These are phyloP conservation scores for Philotrypesis tridentata DNA, from an alignment of 1,140 invertebrate species.

Conservation along the genomic window DNA sequence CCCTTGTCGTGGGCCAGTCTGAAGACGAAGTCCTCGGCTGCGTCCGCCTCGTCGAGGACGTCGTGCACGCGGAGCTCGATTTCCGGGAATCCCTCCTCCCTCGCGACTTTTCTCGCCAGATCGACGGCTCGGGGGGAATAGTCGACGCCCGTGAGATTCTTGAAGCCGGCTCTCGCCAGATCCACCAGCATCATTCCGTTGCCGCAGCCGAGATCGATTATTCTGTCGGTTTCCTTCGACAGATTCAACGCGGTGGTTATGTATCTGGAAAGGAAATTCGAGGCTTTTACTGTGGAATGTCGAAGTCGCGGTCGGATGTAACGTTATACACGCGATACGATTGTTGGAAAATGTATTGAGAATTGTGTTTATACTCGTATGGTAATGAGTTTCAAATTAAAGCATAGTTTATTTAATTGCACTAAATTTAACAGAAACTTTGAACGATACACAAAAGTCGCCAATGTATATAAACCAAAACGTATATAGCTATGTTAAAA, in stretches of 20 bases:
- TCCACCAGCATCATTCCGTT: slow-evolving; percentile 91
- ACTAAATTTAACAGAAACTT: no score
- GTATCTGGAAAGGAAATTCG: slow-evolving; percentile 59
- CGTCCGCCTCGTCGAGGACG: slow-evolving; percentile 69
- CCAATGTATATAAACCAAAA: no score
- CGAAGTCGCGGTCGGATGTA: no score
- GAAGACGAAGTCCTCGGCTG: slow-evolving; percentile 76
- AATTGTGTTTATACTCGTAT: no score
- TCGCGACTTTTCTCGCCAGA: slow-evolving; percentile 80
- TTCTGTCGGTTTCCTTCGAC: slow-evolving; percentile 68
- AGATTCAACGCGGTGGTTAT: slow-evolving; percentile 60
- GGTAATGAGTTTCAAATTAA: no score
- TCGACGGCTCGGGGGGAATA: slow-evolving; percentile 87
- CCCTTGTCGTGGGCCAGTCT: slow-evolving; percentile 90
- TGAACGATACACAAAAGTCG: no score
- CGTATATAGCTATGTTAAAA: no score
- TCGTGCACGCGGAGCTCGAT: slow-evolving; percentile 79
- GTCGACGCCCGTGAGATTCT: slow-evolving; percentile 86
- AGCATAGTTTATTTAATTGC: no score
- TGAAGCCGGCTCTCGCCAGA: slow-evolving; percentile 83
- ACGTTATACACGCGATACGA: no score
- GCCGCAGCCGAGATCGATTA: slow-evolving; percentile 88
- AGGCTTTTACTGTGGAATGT: no score
- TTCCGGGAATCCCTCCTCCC: slow-evolving; percentile 70
- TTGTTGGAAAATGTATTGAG: no score